Conservation (phyloP, 2,888 invertebrate species). For the Thumatha senex region DNA sequence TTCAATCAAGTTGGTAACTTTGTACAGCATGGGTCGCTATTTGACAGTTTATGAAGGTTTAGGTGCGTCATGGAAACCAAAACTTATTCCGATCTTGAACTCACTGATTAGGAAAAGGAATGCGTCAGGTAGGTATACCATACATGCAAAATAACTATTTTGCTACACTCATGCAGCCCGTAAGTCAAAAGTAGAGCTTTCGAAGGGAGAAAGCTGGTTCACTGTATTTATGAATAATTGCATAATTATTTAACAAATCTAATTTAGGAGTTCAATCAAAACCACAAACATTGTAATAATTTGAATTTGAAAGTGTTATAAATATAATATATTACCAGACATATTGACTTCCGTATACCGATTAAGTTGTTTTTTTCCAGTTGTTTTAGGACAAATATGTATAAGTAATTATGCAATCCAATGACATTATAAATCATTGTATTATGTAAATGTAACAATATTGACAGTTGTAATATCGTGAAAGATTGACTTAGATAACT, state of each 20-base stretch:
- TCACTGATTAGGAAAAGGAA: too few relatives aligned
- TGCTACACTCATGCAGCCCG: too few relatives aligned
- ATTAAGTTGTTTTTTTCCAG: constrained; percentile 12
- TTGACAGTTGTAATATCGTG: not conserved
- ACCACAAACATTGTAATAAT: constrained; percentile 10
- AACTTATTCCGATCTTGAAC: too few relatives aligned
- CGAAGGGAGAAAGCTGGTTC: not conserved
- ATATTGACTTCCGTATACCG: constrained; percentile 29
- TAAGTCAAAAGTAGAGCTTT: not conserved
- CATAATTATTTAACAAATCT: constrained; percentile 18
- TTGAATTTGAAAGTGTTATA: constrained; percentile 25
- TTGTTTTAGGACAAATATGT: constrained; percentile 6
- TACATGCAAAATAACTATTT: too few relatives aligned
- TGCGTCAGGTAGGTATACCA: too few relatives aligned
- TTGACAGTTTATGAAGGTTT: too few relatives aligned
- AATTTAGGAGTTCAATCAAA: constrained; percentile 5
- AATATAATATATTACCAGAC: constrained; percentile 1
- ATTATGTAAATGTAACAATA: constrained; percentile 8
- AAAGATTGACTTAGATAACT: not conserved
- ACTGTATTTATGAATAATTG: constrained; percentile 13
- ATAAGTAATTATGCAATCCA: constrained; percentile 8
- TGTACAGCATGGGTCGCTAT: too few relatives aligned
- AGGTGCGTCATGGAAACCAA: too few relatives aligned
- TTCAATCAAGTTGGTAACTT: too few relatives aligned
- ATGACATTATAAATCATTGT: constrained; percentile 4